Percentiles rank a stretch among this genome's conserved stretches.
Conservation (phyloP, 1,140 invertebrate genomes). For the Bathynomus jamesi region DNA sequence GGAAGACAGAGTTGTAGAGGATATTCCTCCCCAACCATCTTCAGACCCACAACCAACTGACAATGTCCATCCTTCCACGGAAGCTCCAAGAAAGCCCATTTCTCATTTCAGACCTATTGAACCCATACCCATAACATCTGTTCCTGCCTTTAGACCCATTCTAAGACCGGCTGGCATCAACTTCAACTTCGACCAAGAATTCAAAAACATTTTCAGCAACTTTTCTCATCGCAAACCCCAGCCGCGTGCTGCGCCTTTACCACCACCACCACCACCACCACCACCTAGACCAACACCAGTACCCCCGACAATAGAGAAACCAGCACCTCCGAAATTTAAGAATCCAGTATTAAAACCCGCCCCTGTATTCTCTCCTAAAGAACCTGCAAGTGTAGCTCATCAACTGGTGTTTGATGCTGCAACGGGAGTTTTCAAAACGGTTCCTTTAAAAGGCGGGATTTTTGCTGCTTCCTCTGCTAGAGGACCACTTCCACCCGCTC, state of each 20-base stretch:
- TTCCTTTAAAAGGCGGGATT: neutral
- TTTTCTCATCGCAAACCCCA: conserved; percentile 9
- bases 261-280: conserved; percentile 10
- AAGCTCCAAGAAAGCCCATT: neutral
- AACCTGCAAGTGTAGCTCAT: conserved; percentile 5
- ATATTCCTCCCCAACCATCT: neutral
- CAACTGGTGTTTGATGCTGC: conserved; percentile 37
- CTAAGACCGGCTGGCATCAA: conserved; percentile 13
- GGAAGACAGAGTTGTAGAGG: neutral
- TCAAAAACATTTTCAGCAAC: conserved; percentile 22
- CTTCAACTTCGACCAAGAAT: conserved; percentile 31
- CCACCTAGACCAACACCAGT: conserved; percentile 11
- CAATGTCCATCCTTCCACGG: neutral
- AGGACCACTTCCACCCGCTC: neutral
- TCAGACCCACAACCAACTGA: neutral
- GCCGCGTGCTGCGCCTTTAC: neutral
- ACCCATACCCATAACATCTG: conserved; percentile 1
- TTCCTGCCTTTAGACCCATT: conserved; percentile 13
- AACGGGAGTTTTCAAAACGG: conserved; percentile 38
- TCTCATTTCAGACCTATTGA: conserved; percentile 3
- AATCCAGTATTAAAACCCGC: no score
- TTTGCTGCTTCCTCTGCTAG: neutral
- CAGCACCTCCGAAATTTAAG: neutral
- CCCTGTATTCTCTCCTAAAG: conserved; percentile 2
- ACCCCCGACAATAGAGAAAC: conserved; percentile 3